phyloP scores from a whole-genome alignment of 1,140 invertebrate genomes.

The Luehdorfia chinensis region DNA sequence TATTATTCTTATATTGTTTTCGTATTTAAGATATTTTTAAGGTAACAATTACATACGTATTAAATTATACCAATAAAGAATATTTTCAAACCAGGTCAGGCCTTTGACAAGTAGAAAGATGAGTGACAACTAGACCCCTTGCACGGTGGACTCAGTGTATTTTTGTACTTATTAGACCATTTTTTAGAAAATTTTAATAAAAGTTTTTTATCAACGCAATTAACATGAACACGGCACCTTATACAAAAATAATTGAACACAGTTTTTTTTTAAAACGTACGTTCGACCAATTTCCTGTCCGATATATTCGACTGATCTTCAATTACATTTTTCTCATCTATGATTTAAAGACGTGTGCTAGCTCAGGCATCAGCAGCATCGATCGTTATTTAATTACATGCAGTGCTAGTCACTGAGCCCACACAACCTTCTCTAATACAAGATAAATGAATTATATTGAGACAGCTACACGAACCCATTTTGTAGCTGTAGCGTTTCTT shows the following conservation, averaged over 20 bases:
- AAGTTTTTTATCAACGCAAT: no score
- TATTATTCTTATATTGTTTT: no score
- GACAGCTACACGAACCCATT: conserved; percentile 32
- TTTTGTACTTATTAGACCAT: no score
- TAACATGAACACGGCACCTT: background rate
- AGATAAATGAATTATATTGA: conserved; percentile 62
- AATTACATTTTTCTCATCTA: conserved; percentile 48
- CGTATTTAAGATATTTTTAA: no score
- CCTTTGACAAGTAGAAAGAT: no score
- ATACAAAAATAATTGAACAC: conserved; percentile 2
- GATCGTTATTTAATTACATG: conserved; percentile 71
- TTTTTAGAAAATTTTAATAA: no score
- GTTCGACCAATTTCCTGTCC: conserved; percentile 15
- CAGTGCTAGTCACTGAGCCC: conserved; percentile 56
- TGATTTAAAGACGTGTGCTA: conserved; percentile 65
- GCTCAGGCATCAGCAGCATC: conserved; percentile 33
- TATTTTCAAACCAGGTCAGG: no score
- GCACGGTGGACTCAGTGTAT: no score
- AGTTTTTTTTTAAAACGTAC: conserved; percentile 7
- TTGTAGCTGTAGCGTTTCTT: conserved; percentile 20
- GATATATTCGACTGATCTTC: conserved; percentile 14
- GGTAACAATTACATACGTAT: no score
- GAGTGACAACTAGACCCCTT: no score
- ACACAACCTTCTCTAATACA: conserved; percentile 66
- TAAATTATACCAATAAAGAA: no score